Percentiles rank a stretch among this genome's conserved stretches.
phyloP scores from a whole-genome alignment of 1,140 invertebrate species.

The Pseudomyrmex sp. region DNA sequence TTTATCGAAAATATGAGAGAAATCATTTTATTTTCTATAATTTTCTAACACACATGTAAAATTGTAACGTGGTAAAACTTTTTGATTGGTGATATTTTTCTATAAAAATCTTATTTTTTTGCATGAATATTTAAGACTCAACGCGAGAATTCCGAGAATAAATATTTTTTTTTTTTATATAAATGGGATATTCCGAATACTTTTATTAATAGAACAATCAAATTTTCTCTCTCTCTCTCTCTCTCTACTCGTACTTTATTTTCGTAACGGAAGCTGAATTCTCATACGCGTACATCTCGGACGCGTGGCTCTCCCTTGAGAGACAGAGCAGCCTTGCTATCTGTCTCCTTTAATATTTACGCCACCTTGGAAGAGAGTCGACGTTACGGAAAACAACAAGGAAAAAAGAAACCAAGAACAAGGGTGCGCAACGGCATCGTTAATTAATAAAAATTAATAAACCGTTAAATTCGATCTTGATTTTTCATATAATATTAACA shows the following conservation, averaged over 20 bases:
- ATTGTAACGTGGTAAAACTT: not conserved
- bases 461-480: too few relatives aligned
- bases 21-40: not conserved
- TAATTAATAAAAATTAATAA: too few relatives aligned
- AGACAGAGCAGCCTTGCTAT: slow-evolving; percentile 52
- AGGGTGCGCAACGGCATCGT: not conserved
- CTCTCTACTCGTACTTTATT: slow-evolving; percentile 70
- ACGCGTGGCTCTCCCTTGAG: slow-evolving; percentile 62
- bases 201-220: slow-evolving; percentile 66
- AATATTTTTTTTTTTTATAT: too few relatives aligned
- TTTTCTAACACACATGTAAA: not conserved
- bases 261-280: slow-evolving; percentile 75
- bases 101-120: not conserved
- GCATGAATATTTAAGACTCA: slow-evolving; percentile 46
- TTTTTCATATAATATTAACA: too few relatives aligned
- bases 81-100: not conserved
- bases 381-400: slow-evolving; percentile 18
- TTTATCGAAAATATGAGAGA: not conserved
- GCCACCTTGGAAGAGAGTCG: slow-evolving; percentile 22
- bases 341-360: slow-evolving; percentile 71
- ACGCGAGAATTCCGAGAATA: too few relatives aligned
- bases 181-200: not conserved
- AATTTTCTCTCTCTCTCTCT: slow-evolving; percentile 42
- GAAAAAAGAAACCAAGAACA: slow-evolving; percentile 2
- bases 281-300: slow-evolving; percentile 48